Evolutionary conservation across 1,140 invertebrate species (phyloP).

Genomic region (Aphelenchoides fujianensis): DNA sequence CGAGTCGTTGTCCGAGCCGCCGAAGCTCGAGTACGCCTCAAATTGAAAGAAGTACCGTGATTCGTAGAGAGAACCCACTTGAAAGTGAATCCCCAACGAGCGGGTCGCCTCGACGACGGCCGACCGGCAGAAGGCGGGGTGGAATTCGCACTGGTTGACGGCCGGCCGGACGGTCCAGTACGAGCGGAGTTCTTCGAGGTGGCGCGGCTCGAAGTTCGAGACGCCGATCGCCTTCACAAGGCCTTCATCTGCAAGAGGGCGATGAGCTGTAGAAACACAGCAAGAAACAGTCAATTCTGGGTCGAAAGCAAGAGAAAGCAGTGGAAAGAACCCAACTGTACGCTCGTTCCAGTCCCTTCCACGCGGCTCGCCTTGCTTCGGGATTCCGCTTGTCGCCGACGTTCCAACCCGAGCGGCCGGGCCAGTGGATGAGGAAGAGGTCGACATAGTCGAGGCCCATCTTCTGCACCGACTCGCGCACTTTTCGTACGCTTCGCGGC

Average conservation of each 20-base stretch:
- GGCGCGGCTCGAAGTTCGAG: constrained; percentile 75
- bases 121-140: constrained; percentile 63
- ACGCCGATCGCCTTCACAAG: constrained; percentile 74
- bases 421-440: constrained; percentile 35
- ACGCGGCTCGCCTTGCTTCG: constrained; percentile 26
- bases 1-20: constrained; percentile 45
- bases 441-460: constrained; percentile 14
- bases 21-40: constrained; percentile 10
- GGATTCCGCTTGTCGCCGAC: constrained; percentile 33
- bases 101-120: constrained; percentile 62
- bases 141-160: constrained; percentile 71
- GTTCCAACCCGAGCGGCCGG: constrained; percentile 26
- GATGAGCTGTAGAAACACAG: too few relatives aligned
- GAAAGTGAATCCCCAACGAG: constrained; percentile 62
- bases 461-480: background rate
- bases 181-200: constrained; percentile 71
- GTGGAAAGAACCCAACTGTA: constrained; percentile 9
- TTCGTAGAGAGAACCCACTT: constrained; percentile 62
- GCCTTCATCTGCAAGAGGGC: constrained; percentile 39
- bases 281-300: too few relatives aligned
- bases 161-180: constrained; percentile 70
- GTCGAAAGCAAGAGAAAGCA: too few relatives aligned
- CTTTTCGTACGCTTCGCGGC: background rate
- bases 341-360: constrained; percentile 22
- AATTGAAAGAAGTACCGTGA: background rate